Conservation (phyloP, 2,888 invertebrate species). For the Dryadula phaetusa region DNA sequence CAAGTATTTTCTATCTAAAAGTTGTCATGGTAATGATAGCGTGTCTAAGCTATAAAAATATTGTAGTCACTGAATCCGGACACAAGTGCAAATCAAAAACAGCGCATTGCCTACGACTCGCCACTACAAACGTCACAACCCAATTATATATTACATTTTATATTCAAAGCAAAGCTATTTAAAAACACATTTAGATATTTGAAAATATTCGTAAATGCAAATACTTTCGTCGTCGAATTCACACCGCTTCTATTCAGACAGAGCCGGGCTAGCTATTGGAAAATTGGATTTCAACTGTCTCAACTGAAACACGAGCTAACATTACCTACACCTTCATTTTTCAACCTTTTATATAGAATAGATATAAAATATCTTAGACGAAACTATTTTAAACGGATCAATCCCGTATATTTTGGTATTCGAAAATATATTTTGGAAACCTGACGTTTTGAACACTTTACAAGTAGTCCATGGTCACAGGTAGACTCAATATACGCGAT, state of each 20-base stretch:
- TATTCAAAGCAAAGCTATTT: background rate
- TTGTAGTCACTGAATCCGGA: too few species aligned
- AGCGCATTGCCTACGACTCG: too few species aligned
- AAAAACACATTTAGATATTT: constrained; percentile 11
- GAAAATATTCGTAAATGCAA: constrained; percentile 15
- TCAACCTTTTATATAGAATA: constrained; percentile 3
- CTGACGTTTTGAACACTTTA: too few species aligned
- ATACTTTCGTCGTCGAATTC: constrained; percentile 44
- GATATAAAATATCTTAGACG: constrained; percentile 7
- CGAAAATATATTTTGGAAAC: too few species aligned
- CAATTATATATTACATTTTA: background rate
- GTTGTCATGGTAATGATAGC: too few species aligned
- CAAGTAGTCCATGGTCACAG: too few species aligned
- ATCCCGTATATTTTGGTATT: too few species aligned
- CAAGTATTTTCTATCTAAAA: too few species aligned
- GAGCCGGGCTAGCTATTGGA: constrained; percentile 30
- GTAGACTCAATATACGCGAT: too few species aligned
- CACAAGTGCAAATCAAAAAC: too few species aligned
- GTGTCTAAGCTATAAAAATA: too few species aligned
- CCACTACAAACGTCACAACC: background rate
- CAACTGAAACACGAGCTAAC: constrained; percentile 28
- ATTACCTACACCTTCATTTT: constrained; percentile 18
- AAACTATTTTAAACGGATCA: too few species aligned
- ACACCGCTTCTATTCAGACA: constrained; percentile 48
- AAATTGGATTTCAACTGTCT: constrained; percentile 40